Evolutionary conservation across 2,888 invertebrate genomes (phyloP).

Genomic region (Noctua pronuba): DNA sequence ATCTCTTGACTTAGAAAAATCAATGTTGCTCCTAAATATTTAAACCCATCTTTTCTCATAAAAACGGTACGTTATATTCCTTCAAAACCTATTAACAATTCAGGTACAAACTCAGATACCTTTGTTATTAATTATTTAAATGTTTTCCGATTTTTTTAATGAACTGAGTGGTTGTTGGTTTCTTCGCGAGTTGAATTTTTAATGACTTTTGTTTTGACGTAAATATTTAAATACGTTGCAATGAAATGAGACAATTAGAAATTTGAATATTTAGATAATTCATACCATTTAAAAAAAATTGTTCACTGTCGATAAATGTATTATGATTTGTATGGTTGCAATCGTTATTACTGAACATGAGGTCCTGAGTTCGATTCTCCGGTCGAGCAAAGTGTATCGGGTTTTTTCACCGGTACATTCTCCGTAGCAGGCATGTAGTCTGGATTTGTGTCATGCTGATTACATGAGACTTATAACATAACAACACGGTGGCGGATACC

Average conservation of each 20-base stretch:
- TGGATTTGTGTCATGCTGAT: too few relatives aligned
- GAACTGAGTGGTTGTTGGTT: background rate
- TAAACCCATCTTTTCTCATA: background rate
- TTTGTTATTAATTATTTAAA: conserved; percentile 23
- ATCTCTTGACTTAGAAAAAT: background rate
- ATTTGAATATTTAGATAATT: too few relatives aligned
- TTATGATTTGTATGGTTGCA: too few relatives aligned
- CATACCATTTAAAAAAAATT: too few relatives aligned
- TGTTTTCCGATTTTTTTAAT: conserved; percentile 16
- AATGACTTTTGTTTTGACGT: conserved; percentile 17
- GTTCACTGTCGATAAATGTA: too few relatives aligned
- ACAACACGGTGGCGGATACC: too few relatives aligned
- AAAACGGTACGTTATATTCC: conserved; percentile 2
- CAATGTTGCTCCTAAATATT: background rate
- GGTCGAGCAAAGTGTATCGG: too few relatives aligned
- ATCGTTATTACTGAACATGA: background rate
- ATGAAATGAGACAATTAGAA: background rate
- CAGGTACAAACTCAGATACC: conserved; percentile 9
- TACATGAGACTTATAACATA: too few relatives aligned
- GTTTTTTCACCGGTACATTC: too few relatives aligned
- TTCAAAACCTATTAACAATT: conserved; percentile 12
- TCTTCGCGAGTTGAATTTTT: background rate
- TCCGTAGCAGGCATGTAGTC: too few relatives aligned
- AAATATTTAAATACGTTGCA: conserved; percentile 12
- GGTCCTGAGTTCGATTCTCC: background rate